Conservation (phyloP, 2,888 invertebrate species). For the Drosophila mayaguana region DNA sequence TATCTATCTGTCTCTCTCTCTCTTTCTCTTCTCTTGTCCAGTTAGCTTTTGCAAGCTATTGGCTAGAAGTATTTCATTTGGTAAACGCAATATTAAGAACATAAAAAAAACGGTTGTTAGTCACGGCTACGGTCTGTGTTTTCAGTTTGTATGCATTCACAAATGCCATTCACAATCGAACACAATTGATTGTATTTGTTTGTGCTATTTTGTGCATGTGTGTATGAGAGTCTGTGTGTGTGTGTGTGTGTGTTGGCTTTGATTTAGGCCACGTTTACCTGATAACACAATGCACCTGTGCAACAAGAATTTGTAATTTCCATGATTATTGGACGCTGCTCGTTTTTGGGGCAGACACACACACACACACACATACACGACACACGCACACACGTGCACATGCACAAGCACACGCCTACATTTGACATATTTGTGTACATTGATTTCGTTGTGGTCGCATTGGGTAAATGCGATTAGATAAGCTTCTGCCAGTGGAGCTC, state of each 20-base stretch:
- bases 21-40: not conserved
- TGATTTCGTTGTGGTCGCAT: constrained; percentile 51
- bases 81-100: constrained; percentile 3
- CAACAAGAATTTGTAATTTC: constrained; percentile 50
- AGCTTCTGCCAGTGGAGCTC: constrained; percentile 53
- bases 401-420: not conserved
- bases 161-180: constrained; percentile 18
- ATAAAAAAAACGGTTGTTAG: not conserved
- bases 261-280: constrained; percentile 69
- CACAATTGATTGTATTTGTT: constrained; percentile 36
- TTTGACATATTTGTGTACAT: constrained; percentile 31
- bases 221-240: constrained; percentile 9
- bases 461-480: constrained; percentile 68
- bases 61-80: constrained; percentile 9
- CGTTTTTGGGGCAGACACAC: constrained; percentile 48
- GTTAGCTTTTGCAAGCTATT: not conserved
- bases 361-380: constrained; percentile 15
- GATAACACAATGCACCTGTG: constrained; percentile 64
- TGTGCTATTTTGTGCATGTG: constrained; percentile 28
- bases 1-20: not conserved
- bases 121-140: constrained; percentile 34
- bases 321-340: constrained; percentile 48
- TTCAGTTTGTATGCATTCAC: constrained; percentile 24
- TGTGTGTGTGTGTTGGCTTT: constrained; percentile 34
- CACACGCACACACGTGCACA: constrained; percentile 16